A percentile compares a stretch with the other conserved stretches of the same genome.
phyloP scores from a whole-genome alignment of 2,113 vertebrate species.

The Cynocephalus volans region DNA sequence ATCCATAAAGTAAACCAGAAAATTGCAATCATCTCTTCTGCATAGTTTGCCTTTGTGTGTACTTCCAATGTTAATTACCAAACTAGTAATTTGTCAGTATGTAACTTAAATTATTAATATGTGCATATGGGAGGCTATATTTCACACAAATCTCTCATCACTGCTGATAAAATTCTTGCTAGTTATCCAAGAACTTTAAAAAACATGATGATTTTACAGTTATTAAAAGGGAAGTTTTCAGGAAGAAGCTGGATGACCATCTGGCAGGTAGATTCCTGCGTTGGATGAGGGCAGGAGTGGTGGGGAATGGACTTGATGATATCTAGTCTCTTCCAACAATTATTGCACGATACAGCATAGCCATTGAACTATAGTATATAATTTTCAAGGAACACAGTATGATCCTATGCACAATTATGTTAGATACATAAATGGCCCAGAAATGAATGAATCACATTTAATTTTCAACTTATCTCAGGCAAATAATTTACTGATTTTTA shows the following conservation, averaged over 20 bases:
- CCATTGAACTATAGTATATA: not conserved
- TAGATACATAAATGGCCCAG: not conserved
- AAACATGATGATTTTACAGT: slow-evolving; percentile 41
- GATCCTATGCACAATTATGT: not conserved
- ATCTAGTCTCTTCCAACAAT: not conserved
- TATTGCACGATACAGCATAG: not conserved
- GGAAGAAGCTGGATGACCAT: not conserved
- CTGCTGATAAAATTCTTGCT: slow-evolving; percentile 17
- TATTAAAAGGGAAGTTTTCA: slow-evolving; percentile 41
- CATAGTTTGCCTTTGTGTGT: not conserved
- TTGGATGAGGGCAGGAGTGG: not conserved
- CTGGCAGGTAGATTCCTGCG: not conserved
- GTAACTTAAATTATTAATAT: slow-evolving; percentile 67
- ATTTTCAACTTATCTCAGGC: slow-evolving; percentile 17
- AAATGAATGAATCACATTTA: slow-evolving; percentile 39
- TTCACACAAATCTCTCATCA: slow-evolving; percentile 49
- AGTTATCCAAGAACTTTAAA: slow-evolving; percentile 71
- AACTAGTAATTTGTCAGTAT: slow-evolving; percentile 60
- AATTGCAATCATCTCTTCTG: slow-evolving; percentile 41
- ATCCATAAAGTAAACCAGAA: slow-evolving; percentile 56
- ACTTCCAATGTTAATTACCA: slow-evolving; percentile 13
- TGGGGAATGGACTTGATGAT: not conserved
- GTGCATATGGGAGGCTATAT: not conserved
- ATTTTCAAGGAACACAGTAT: slow-evolving; percentile 29
- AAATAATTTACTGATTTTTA: slow-evolving; percentile 24